A percentile compares a stretch with the other conserved stretches of the same genome.
phyloP scores from a whole-genome alignment of 2,113 vertebrate genomes.

The Mirza zaza region DNA sequence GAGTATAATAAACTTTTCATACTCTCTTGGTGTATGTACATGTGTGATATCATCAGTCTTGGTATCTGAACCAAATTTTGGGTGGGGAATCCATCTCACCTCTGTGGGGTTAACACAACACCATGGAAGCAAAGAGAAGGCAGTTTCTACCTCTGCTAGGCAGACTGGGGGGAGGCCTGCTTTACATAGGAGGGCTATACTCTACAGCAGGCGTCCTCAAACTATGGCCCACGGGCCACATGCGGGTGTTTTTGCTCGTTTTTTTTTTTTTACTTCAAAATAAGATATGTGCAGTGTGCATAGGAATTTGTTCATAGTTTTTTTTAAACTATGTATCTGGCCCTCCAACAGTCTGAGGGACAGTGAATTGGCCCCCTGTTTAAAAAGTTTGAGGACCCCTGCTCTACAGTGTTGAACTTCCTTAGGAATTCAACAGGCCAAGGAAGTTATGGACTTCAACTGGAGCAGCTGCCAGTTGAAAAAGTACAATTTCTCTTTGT shows the following conservation, averaged over 20 bases:
- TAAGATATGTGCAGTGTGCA: no score
- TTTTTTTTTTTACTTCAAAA: no score
- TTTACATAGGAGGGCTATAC: background rate
- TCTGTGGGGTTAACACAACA: background rate
- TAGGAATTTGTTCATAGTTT: no score
- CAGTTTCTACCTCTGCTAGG: background rate
- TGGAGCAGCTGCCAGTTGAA: background rate
- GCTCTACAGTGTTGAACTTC: background rate
- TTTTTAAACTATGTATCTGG: no score
- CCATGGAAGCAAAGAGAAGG: background rate
- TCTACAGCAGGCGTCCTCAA: background rate
- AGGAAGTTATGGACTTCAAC: background rate
- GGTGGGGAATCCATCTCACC: background rate
- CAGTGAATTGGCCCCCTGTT: no score
- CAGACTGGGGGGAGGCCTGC: background rate
- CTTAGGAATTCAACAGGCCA: background rate
- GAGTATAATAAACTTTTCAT: background rate
- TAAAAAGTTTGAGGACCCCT: no score
- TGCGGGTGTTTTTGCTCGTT: no score
- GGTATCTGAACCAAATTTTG: background rate
- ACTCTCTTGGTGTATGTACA: background rate
- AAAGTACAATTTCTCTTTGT: background rate
- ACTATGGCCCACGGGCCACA: no score
- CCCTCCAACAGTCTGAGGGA: no score
- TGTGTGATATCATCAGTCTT: background rate